Evolutionary conservation across 2,113 vertebrate genomes (phyloP), one percentile per base, ranked within the genome.

Genomic region (Pterophyllum scalare): DNA sequence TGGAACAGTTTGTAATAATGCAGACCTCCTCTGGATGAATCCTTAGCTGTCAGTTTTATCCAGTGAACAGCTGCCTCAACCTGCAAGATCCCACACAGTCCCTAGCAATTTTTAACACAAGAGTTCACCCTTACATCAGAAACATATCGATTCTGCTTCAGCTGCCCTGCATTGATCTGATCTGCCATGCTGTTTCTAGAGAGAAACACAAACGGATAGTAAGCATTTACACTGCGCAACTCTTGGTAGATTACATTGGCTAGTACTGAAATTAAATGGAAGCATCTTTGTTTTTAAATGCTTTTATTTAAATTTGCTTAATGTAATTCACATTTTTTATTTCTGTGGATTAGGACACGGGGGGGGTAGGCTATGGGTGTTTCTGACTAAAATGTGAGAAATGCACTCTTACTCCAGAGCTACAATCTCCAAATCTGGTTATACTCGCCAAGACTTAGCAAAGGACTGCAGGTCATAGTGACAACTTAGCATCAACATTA

Each of bases 101-200:
- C 17, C 17, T 52, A 28, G 65, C 43, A 52, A 72, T 72, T 72
- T 72, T 72, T 72, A 72, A 72, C 65, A 72, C 17, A 52, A 52
- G 65, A 72, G 65, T 72, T 72, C 6, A 9, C 65, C 65, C 65
- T 31, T 72, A 31, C 26, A 54, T 31, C 26, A 52, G n/a, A 72
- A 72, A 52, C 46, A 31, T 72, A 31, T 72, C 2, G 46, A 72
- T 31, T 19, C 17, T 72, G 43, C 26, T n/a, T 54, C 46, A 31
- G 26, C 26, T 54, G 67, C 6, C 67, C 46, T 1, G 1, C 24
- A 54, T 31, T 72, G 67, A 54, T 52, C 43, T 72, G 46, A 72
- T 52, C 31, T 31, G 10, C 65, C 65, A 52, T 70, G 65, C 43
- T 0, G 0, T 52, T 72, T 72, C 46, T 0, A 52, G 26, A 49